Evolutionary conservation across 1,140 invertebrate genomes (phyloP).

Genomic region (Cyrtorhinus lividipennis): DNA sequence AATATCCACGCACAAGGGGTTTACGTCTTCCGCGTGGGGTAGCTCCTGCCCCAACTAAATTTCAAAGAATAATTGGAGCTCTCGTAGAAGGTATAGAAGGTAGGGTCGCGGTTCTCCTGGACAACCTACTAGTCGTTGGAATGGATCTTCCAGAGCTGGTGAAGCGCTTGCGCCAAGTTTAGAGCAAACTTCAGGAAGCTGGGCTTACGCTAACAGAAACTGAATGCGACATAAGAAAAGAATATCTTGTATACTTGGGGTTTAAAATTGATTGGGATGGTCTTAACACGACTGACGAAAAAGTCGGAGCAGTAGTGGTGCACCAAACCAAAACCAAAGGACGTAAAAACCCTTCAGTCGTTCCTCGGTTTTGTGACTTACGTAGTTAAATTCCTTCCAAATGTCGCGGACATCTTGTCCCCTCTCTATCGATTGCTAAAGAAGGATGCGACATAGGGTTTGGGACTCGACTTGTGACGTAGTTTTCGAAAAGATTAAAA

Average conservation of each 20-base stretch:
- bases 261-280: not conserved
- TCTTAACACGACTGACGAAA: not conserved
- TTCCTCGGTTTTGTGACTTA: constrained; percentile 11
- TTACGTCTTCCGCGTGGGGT: not conserved
- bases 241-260: constrained; percentile 7
- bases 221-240: not conserved
- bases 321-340: not conserved
- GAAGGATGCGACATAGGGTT: not conserved
- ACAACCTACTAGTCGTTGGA: constrained; percentile 11
- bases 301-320: not conserved
- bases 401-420: not conserved
- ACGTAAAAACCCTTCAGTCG: constrained; percentile 3
- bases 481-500: not conserved
- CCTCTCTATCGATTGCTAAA: not conserved
- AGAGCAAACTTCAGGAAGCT: constrained; percentile 13
- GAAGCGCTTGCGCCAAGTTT: not conserved
- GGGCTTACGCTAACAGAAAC: not conserved
- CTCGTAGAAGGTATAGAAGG: constrained; percentile 3
- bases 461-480: not conserved
- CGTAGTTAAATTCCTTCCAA: not conserved
- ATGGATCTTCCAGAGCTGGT: not conserved
- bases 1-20: constrained; percentile 5
- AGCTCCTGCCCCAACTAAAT: not conserved
- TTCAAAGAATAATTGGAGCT: not conserved
- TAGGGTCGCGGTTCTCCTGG: not conserved